A percentile compares a stretch with the other conserved stretches of the same genome.
phyloP scores from a whole-genome alignment of 2,113 vertebrate species.

The Corvus hawaiiensis region DNA sequence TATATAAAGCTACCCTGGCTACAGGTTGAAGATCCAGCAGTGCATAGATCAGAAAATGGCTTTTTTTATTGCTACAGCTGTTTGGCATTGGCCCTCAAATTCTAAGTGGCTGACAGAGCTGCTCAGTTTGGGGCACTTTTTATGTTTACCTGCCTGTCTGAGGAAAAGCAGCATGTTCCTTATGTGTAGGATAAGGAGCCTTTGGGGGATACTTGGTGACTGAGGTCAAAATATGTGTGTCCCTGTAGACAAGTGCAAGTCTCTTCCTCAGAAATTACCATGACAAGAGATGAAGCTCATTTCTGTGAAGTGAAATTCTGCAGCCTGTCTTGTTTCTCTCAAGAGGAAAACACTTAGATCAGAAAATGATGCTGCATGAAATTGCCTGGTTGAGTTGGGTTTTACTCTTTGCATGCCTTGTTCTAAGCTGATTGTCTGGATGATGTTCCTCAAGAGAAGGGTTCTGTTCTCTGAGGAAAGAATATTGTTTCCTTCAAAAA shows the following conservation, averaged over 20 bases:
- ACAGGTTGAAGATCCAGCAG: not conserved
- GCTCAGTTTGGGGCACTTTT: not conserved
- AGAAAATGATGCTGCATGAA: not conserved
- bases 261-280: not conserved
- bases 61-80: not conserved
- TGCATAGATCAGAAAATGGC: not conserved
- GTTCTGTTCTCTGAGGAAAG: not conserved
- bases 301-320: not conserved
- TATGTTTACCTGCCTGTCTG: not conserved
- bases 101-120: not conserved
- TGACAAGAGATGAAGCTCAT: not conserved
- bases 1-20: not conserved
- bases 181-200: not conserved
- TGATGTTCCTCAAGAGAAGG: not conserved
- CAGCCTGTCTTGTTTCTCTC: not conserved
- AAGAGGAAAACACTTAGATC: not conserved
- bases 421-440: not conserved
- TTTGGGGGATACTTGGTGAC: not conserved
- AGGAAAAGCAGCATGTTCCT: not conserved
- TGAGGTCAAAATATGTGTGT: not conserved
- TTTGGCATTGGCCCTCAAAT: not conserved
- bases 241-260: not conserved
- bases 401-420: not conserved
- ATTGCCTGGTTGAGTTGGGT: not conserved
- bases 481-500: not conserved